Evolutionary conservation across 2,888 invertebrate species (phyloP).

Genomic region (Phortica okadai): DNA sequence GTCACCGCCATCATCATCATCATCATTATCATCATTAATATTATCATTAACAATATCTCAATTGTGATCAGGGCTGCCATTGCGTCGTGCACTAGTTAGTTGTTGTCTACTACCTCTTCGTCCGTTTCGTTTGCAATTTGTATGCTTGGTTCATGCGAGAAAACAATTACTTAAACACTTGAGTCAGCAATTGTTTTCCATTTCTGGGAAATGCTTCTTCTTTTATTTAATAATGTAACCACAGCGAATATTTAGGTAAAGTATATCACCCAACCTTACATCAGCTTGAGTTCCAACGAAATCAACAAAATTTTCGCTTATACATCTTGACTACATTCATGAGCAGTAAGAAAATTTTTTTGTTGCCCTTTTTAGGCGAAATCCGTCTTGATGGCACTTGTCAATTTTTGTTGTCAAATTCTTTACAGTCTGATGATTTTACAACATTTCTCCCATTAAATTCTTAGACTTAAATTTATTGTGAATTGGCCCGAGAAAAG

Average conservation of each 20-base stretch:
- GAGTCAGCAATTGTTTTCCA: constrained; percentile 22
- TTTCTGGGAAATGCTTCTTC: background rate
- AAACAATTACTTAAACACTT: constrained; percentile 24
- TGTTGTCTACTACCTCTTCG: too few species aligned
- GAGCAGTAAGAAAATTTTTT: background rate
- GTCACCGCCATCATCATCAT: background rate
- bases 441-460: background rate
- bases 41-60: background rate
- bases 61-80: background rate
- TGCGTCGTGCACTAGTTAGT: background rate
- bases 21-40: background rate
- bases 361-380: background rate
- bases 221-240: constrained; percentile 20
- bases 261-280: background rate
- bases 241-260: background rate
- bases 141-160: background rate
- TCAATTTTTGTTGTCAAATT: constrained; percentile 3
- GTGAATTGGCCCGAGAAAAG: background rate
- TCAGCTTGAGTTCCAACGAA: background rate
- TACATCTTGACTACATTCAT: background rate
- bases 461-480: background rate
- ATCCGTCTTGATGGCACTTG: background rate
- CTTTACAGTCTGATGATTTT: constrained; percentile 17
- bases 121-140: too few species aligned
- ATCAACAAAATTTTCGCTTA: constrained; percentile 3